Conservation (phyloP, 1,140 invertebrate species). For the Monochamus saltuarius region DNA sequence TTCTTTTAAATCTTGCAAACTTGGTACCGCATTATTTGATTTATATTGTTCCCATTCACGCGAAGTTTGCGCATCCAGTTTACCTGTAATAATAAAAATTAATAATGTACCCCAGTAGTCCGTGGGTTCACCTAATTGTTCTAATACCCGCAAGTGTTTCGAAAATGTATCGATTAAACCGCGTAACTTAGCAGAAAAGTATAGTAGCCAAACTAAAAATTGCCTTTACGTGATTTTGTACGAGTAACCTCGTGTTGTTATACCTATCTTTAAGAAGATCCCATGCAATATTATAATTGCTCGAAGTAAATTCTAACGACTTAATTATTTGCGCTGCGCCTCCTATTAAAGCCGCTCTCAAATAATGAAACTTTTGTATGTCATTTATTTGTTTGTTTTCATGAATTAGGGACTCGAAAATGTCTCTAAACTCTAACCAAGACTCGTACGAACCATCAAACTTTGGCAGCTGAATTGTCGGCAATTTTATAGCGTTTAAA, state of each 20-base stretch:
- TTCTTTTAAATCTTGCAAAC: too few species aligned
- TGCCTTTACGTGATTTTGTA: constrained; percentile 16
- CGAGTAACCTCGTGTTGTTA: too few species aligned
- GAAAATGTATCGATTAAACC: not conserved
- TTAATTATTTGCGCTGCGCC: too few species aligned
- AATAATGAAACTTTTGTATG: constrained; percentile 34
- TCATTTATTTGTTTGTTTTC: too few species aligned
- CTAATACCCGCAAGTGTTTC: constrained; percentile 14
- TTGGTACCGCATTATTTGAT: too few species aligned
- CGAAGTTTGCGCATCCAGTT: too few species aligned
- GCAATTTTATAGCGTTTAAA: constrained; percentile 39
- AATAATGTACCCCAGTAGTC: too few species aligned
- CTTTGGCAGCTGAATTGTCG: constrained; percentile 31
- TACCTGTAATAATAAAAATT: too few species aligned
- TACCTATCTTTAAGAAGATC: too few species aligned
- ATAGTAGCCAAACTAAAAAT: constrained; percentile 7
- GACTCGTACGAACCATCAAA: constrained; percentile 38
- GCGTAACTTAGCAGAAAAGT: not conserved
- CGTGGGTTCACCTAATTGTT: constrained; percentile 5
- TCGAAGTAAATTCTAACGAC: too few species aligned
- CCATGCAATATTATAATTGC: too few species aligned
- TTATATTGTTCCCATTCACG: too few species aligned
- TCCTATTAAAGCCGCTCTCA: constrained; percentile 35
- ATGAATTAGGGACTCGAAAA: constrained; percentile 27
- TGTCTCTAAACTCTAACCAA: constrained; percentile 41